These are phyloP conservation scores for Petrophora chlorosata DNA, from an alignment of 2,888 invertebrate species.

Conservation along the genomic window DNA sequence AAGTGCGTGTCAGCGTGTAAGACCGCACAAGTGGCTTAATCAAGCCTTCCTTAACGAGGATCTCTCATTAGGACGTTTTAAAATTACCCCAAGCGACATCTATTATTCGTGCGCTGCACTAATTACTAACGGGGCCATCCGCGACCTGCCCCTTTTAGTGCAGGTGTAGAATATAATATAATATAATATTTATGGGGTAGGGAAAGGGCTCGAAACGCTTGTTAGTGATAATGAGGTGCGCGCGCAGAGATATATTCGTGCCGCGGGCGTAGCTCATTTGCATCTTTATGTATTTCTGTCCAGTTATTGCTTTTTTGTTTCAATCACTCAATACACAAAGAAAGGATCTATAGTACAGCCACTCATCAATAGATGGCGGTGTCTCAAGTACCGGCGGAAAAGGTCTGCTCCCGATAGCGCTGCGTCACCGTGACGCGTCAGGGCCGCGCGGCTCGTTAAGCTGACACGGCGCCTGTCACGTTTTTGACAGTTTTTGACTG, in stretches of 20 bases:
- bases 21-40: constrained; percentile 9
- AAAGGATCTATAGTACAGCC: constrained; percentile 43
- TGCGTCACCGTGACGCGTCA: constrained; percentile 62
- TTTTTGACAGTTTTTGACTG: constrained; percentile 82
- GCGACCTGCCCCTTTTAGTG: constrained; percentile 51
- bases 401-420: constrained; percentile 44
- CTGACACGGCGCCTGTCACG: constrained; percentile 80
- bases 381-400: constrained; percentile 7
- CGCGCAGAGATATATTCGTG: constrained; percentile 75
- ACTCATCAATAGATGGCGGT: constrained; percentile 70
- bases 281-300: constrained; percentile 72
- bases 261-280: constrained; percentile 74
- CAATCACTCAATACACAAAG: constrained; percentile 38
- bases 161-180: constrained; percentile 82
- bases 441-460: constrained; percentile 74
- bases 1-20: background rate
- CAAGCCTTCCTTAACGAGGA: constrained; percentile 11
- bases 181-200: constrained; percentile 79
- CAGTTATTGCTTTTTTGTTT: constrained; percentile 37
- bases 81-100: constrained; percentile 19
- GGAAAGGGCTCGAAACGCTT: constrained; percentile 75
- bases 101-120: constrained; percentile 23
- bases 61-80: constrained; percentile 16
- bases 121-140: constrained; percentile 18
- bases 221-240: constrained; percentile 81